Base-by-base conservation (phyloP, 2,888 invertebrate genomes). In the Melanotus villosus region DNA sequence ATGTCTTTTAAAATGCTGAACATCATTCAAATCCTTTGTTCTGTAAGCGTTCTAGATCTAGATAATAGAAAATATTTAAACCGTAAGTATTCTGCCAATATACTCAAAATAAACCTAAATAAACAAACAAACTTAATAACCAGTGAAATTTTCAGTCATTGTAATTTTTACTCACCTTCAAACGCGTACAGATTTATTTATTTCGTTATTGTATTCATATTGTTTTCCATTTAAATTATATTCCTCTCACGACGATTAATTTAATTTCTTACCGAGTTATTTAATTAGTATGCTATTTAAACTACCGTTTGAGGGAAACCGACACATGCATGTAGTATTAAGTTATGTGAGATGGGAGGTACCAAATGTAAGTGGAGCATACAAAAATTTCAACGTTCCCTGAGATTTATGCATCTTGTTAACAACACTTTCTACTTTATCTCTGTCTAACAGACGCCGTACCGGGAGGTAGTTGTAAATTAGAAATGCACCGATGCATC, bases 401-500 rank as follows among this genome's bases (percentile, higher is more conserved):
- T 47, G 47, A n/a, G n/a, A 47, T 47, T 47, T 47, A 47, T 47
- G 10, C 21, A 7, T 2, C 43, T 47, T 26, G 47, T 14, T 47
- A 47, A 23, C 21, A 47, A 47, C 47, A 47, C 47, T 47, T 47
- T 47, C 47, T 47, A 47, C n/a, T 23, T 12, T 41, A 14, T 12
- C 14, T 41, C 14, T 16, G 18, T 7, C 14, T 41, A 16, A 41
- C 16, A 41, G 41, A 16, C 14, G 7, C 14, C n/a, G n/a, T n/a
- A n/a, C n/a, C n/a, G n/a, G n/a, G n/a, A n/a, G n/a, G n/a, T n/a
- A n/a, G n/a, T n/a, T n/a, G 10, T 26, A 23, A 47, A 47, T 47
- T 47, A 47, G 47, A 26, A 47, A 47, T 47, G 47, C 23, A 47
- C 47, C 10, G 23, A 10, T 47, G 47, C 47, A 47, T 47, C 23